Evolutionary conservation across 2,797 vertebrate species (phyloP).

Genomic region (Oryzias sinensis): DNA sequence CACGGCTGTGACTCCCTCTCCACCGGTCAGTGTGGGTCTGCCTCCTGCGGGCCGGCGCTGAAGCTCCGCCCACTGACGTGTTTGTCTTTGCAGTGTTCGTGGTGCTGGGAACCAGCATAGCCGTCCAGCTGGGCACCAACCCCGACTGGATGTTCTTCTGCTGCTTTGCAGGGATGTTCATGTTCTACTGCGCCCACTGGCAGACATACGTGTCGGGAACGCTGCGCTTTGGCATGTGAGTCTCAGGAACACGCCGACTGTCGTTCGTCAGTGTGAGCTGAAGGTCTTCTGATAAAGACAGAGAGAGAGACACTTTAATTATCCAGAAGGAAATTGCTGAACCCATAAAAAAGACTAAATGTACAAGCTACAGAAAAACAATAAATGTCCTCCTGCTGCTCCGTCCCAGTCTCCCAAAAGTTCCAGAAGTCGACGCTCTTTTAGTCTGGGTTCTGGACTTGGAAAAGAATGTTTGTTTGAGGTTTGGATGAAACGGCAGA

Average conservation of each 20-base stretch:
- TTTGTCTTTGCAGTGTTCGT: conserved; percentile 86
- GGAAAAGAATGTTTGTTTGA: too few relatives aligned
- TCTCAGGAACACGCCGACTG: conserved; percentile 25
- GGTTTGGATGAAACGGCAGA: too few relatives aligned
- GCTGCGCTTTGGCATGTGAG: conserved; percentile 97
- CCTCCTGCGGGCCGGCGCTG: neutral
- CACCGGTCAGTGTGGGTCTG: conserved; percentile 80
- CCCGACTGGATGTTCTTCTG: conserved; percentile 99
- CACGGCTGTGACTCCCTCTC: conserved; percentile 98
- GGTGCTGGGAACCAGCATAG: conserved; percentile 95
- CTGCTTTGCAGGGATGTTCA: conserved; percentile 97
- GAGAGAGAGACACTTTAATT: too few relatives aligned
- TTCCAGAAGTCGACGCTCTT: too few relatives aligned
- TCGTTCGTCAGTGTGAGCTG: too few relatives aligned
- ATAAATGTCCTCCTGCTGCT: too few relatives aligned
- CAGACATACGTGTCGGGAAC: conserved; percentile 98
- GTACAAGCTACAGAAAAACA: too few relatives aligned
- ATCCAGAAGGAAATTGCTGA: too few relatives aligned
- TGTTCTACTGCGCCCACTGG: conserved; percentile 99
- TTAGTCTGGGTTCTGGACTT: too few relatives aligned
- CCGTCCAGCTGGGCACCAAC: conserved; percentile 95
- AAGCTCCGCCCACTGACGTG: neutral
- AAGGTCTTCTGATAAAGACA: too few relatives aligned
- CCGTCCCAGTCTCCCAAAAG: too few relatives aligned
- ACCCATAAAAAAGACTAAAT: too few relatives aligned